Base-by-base conservation (phyloP, 2,888 invertebrate genomes). In the Hypselothyrea guttata region DNA sequence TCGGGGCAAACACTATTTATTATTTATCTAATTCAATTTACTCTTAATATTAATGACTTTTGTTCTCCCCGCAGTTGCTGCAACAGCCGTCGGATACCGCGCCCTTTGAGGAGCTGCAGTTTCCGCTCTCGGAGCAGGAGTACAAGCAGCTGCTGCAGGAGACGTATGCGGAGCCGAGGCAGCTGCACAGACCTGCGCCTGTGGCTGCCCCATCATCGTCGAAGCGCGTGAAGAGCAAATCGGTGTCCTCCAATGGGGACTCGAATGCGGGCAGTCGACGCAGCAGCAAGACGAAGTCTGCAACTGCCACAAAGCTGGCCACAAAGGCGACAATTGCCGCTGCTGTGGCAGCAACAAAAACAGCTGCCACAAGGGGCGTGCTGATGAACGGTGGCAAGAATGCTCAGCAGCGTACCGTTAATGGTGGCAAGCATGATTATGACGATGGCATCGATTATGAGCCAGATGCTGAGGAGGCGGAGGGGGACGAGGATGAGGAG, bases 61-160 rank as follows among this genome's bases (percentile, higher is more conserved):
- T 22, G 15, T 22, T 8, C 3, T 9, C 46, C 34, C 27, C 44
- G 13, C 53, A 37, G 53, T n/a, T 61, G n/a, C 38, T 31, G 7
- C 42, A 93, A 92, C 88, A 56, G 1, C 35, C 93, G 92, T 88
- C 90, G 79, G 92, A 95, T 93, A 69, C 95, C 96, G 5, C 22
- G 8, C 96, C 93, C 89, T 86, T 78, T 42, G 94, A 96, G 58
- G 93, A 93, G 33, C 92, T 96, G 45, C 89, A 90, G 66, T 96
- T 96, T 90, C 96, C 96, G 4, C 91, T 96, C 45, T 88, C 91
- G 4, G 95, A 95, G 42, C 93, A 93, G 37, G 90, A 91, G 15
- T 95, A 94, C 88, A 92, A 92, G 47, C 92, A 91, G 77, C 94
- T 96, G 94, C 77, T 94, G 61, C 91, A 49, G 0, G 77, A 84